Percentiles rank a stretch among this genome's conserved stretches.
phyloP scores from a whole-genome alignment of 2,888 invertebrate species.

The Steinernema carpocapsae region DNA sequence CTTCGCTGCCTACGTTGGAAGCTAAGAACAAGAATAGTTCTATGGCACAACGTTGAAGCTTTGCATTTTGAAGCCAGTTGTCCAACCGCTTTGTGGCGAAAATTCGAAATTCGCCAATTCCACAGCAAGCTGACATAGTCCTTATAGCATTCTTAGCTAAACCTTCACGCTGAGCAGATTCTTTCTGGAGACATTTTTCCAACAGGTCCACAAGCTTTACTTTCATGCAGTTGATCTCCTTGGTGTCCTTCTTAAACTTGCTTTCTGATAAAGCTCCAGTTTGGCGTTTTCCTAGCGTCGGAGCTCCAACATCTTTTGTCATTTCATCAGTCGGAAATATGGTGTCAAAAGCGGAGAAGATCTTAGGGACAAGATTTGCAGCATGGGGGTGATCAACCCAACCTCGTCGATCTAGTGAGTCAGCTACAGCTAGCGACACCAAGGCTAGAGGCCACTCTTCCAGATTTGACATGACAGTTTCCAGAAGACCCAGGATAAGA shows the following conservation, averaged over 20 bases:
- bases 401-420: background rate
- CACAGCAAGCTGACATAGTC: background rate
- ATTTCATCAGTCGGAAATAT: background rate
- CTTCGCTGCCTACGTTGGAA: background rate
- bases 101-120: background rate
- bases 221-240: conserved; percentile 16
- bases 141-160: background rate
- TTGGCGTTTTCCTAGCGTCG: background rate
- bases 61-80: conserved; percentile 15
- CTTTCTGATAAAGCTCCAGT: background rate
- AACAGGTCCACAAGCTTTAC: background rate
- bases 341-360: conserved; percentile 12
- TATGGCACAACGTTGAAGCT: conserved; percentile 6
- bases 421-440: background rate
- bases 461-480: background rate
- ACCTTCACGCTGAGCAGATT: background rate
- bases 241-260: background rate
- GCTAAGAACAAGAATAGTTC: conserved; percentile 14
- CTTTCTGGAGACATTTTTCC: background rate
- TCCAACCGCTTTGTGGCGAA: conserved; percentile 8
- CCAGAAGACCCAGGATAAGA: background rate
- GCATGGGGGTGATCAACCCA: conserved; percentile 4
- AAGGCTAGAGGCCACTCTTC: background rate
- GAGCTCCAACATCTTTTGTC: background rate
- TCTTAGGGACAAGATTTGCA: background rate